Conservation (phyloP, 2,797 vertebrate genomes). For the Trachops cirrhosus region DNA sequence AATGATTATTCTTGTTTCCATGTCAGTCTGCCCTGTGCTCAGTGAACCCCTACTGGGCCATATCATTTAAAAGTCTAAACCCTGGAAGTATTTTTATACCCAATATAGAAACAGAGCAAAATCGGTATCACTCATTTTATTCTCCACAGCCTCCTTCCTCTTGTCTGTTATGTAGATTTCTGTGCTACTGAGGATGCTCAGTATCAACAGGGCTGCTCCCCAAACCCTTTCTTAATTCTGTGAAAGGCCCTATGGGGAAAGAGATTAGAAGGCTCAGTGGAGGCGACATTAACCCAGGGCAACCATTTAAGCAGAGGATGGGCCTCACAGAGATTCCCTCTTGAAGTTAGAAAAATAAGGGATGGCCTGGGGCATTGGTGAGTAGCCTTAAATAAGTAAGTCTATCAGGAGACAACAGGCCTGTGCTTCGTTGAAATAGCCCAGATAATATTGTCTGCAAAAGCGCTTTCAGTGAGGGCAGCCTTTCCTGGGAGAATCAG, state of each 20-base stretch:
- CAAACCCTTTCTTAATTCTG: background rate
- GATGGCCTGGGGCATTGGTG: background rate
- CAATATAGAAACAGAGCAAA: conserved; percentile 54
- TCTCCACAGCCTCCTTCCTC: conserved; percentile 25
- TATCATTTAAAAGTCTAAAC: conserved; percentile 78
- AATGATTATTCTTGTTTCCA: conserved; percentile 70
- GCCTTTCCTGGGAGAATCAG: background rate
- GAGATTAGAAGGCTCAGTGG: background rate
- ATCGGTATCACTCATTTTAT: conserved; percentile 37
- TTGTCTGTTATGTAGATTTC: conserved; percentile 37
- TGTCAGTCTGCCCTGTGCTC: conserved; percentile 60
- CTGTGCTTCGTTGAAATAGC: background rate
- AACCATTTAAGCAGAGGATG: background rate
- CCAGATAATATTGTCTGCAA: background rate
- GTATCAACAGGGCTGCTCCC: background rate
- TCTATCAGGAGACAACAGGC: background rate
- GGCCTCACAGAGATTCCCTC: background rate
- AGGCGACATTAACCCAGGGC: background rate
- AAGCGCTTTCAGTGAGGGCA: background rate
- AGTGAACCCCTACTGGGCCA: conserved; percentile 57
- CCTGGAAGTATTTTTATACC: conserved; percentile 54
- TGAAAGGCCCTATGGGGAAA: background rate
- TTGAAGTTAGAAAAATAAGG: background rate
- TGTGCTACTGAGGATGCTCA: background rate
- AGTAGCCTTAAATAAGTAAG: background rate